Evolutionary conservation across 2,113 vertebrate genomes (phyloP).

Genomic region (Pseudonaja textilis): DNA sequence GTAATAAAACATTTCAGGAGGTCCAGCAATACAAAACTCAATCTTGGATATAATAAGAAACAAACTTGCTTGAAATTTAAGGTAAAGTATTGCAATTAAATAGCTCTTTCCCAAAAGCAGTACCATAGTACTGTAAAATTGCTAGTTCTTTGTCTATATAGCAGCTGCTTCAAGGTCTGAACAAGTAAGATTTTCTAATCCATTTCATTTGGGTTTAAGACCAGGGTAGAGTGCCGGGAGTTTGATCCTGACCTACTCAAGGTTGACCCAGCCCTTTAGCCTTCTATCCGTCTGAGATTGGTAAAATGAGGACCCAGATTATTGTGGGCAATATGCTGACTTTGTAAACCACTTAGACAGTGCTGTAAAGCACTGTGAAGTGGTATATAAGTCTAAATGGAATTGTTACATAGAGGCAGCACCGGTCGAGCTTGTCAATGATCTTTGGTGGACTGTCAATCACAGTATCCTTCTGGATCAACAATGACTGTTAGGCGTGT

Average conservation of each 20-base stretch:
- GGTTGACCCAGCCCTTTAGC: too few relatives aligned
- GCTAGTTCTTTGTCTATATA: not conserved
- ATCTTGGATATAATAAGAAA: not conserved
- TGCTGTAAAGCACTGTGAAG: not conserved
- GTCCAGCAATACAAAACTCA: not conserved
- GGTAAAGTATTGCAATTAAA: not conserved
- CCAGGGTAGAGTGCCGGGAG: not conserved
- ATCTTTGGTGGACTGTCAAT: not conserved
- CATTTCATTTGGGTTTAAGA: not conserved
- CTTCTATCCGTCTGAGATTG: not conserved
- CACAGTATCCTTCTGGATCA: not conserved
- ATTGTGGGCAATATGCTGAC: not conserved
- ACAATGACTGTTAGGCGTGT: not conserved
- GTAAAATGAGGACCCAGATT: not conserved
- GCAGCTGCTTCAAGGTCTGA: not conserved
- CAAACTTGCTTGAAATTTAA: not conserved
- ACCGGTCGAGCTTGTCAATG: not conserved
- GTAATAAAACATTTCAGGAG: not conserved
- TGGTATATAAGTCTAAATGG: not conserved
- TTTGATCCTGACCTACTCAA: not conserved
- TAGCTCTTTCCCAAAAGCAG: not conserved
- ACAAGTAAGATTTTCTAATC: not conserved
- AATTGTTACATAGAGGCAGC: not conserved
- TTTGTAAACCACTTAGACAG: not conserved
- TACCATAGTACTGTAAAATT: not conserved